These are phyloP conservation scores for Pangasius mekongensis DNA, from an alignment of 2,797 vertebrate genomes.

Conservation along the genomic window DNA sequence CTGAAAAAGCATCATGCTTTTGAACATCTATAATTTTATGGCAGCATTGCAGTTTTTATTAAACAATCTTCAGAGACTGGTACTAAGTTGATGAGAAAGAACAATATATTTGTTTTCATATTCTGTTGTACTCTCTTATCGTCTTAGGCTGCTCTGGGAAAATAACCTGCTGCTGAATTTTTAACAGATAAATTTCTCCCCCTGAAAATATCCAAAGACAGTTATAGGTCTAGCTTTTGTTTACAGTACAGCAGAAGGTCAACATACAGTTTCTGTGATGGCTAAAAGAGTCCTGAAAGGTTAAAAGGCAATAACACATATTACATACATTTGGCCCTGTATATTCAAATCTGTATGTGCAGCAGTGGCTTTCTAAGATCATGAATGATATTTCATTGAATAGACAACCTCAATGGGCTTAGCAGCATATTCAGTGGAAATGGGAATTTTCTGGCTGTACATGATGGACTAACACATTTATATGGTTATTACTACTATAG, in stretches of 20 bases:
- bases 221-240: neutral
- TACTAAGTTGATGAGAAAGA: neutral
- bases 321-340: neutral
- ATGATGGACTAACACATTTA: neutral
- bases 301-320: neutral
- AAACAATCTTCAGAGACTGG: neutral
- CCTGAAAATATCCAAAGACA: neutral
- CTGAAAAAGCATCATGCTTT: neutral
- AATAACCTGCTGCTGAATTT: conserved; percentile 11
- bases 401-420: neutral
- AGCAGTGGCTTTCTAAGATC: neutral
- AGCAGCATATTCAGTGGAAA: neutral
- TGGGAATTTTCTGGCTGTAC: neutral
- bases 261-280: neutral
- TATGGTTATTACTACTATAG: neutral
- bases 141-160: neutral
- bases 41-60: neutral
- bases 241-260: conserved; percentile 4
- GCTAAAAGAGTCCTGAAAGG: neutral
- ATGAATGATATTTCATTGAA: neutral
- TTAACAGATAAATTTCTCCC: neutral
- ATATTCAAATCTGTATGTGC: neutral
- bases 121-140: neutral
- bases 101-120: neutral
- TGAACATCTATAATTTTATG: neutral